A percentile compares a stretch with the other conserved stretches of the same genome.
phyloP scores from a whole-genome alignment of 2,888 invertebrate species.

The Scotopteryx bipunctaria region DNA sequence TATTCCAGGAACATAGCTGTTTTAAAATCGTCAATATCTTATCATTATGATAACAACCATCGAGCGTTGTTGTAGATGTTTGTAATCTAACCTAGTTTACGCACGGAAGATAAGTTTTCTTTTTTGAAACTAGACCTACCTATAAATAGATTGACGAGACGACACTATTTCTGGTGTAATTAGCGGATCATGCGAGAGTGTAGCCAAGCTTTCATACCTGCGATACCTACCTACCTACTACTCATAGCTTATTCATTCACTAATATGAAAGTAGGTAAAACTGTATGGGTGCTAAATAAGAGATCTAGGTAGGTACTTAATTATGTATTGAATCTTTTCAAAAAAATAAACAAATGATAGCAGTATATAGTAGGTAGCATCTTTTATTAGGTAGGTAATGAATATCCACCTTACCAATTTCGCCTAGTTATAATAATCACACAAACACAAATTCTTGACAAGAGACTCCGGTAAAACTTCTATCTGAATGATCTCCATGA shows the following conservation, averaged over 20 bases:
- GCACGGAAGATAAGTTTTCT: constrained; percentile 46
- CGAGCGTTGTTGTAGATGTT: constrained; percentile 31
- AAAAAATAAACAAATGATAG: too few relatives aligned
- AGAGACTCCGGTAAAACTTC: constrained; percentile 58
- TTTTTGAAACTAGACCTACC: constrained; percentile 42
- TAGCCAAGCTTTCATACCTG: constrained; percentile 3
- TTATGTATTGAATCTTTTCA: too few relatives aligned
- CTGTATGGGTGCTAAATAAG: not conserved
- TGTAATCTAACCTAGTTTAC: constrained; percentile 71
- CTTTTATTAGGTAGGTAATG: not conserved
- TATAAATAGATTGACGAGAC: constrained; percentile 62
- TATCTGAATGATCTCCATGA: constrained; percentile 52
- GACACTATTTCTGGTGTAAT: constrained; percentile 57
- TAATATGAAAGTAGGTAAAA: not conserved
- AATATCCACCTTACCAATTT: too few relatives aligned
- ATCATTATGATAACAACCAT: constrained; percentile 60
- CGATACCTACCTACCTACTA: constrained; percentile 1
- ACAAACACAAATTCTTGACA: constrained; percentile 63
- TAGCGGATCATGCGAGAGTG: constrained; percentile 19
- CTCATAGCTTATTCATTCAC: not conserved
- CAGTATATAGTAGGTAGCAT: too few relatives aligned
- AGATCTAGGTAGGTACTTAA: not conserved
- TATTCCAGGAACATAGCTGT: constrained; percentile 52
- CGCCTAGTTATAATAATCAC: constrained; percentile 51
- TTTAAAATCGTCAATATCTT: constrained; percentile 58